Evolutionary conservation across 1,140 invertebrate species (phyloP).

Genomic region (Drosophila ambigua): DNA sequence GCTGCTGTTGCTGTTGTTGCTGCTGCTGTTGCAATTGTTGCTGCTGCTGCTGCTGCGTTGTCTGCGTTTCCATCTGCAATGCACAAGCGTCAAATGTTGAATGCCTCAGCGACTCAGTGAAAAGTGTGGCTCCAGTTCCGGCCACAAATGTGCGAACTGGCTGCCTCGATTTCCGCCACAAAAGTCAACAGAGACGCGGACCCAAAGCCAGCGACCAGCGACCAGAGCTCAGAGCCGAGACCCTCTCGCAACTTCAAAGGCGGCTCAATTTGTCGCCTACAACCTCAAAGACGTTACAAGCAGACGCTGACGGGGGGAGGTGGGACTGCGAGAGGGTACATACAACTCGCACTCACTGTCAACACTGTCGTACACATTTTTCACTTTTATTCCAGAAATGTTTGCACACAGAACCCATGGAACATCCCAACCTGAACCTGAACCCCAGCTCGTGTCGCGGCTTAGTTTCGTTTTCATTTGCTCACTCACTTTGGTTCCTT

Average conservation of each 20-base stretch:
- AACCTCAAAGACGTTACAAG: slow-evolving; percentile 64
- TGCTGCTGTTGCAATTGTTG: slow-evolving; percentile 56
- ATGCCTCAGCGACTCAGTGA: slow-evolving; percentile 57
- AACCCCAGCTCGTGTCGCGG: slow-evolving; percentile 6
- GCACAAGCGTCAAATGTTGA: slow-evolving; percentile 69
- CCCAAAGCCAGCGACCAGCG: background rate
- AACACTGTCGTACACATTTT: slow-evolving; percentile 67
- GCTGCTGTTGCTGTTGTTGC: slow-evolving; percentile 64
- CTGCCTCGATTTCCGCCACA: slow-evolving; percentile 72
- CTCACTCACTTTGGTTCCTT: slow-evolving; percentile 25
- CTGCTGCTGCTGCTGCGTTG: slow-evolving; percentile 61
- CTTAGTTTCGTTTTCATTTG: slow-evolving; percentile 58
- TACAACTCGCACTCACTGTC: slow-evolving; percentile 45
- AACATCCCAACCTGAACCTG: background rate
- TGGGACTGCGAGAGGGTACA: slow-evolving; percentile 6
- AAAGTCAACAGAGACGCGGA: slow-evolving; percentile 55
- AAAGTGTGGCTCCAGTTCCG: slow-evolving; percentile 79
- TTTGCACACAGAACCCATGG: slow-evolving; percentile 53
- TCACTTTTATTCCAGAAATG: slow-evolving; percentile 65
- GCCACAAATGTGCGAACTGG: slow-evolving; percentile 68
- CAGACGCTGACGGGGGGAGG: slow-evolving; percentile 11
- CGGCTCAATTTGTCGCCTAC: slow-evolving; percentile 79
- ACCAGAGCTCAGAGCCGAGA: background rate
- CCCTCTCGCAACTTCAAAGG: slow-evolving; percentile 32
- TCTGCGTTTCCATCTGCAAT: slow-evolving; percentile 83